Evolutionary conservation across 2,797 vertebrate genomes (phyloP), one percentile per base, ranked within the genome.

Genomic region (Premnoplex brunnescens): DNA sequence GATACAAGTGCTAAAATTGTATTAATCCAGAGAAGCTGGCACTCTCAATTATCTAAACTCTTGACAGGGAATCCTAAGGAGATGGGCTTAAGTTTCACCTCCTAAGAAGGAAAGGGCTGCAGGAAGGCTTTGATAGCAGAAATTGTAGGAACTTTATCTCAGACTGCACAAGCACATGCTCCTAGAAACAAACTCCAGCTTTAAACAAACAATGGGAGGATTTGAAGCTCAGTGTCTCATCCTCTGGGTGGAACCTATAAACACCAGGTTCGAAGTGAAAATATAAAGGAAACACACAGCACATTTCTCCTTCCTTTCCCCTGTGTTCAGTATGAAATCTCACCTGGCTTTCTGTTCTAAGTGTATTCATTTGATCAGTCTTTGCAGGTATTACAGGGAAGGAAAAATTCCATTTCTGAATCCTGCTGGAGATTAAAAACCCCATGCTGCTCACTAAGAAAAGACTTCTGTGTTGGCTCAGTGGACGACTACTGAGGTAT

Each of bases 81-180:
- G 75, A 82, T 46, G 75, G 69, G 56, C 52, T 94, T 74, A 89
- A 83, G 27, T 79, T 77, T 94, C 82, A 71, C 78, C 85, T 95
- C 41, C 64, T 60, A 28, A 91, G 75, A 74, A 93, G 74, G 36
- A 67, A 83, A 94, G 60, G 74, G 52, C 72, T 80, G 60, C 72
- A 92, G 72, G 64, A 77, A 87, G 72, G 44, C 72, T 89, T 89
- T 7, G 10, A 85, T n/a, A 82, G 81, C 68, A 93, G 82, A 43
- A 63, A 51, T 58, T 37, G 64, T 84, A 88, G 94, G 88, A 78
- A 83, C 34, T 93, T 91, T 92, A 89, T 92, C 87, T 85, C 68
- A 59, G 48, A 6, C 18, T 2, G 2, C 41, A 56, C 48, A 52
- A 89, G 59, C 4, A 0, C 63, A 54, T 63, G 64, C 72, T 95